Percentiles rank a stretch among this genome's conserved stretches.
Conservation (phyloP, 2,797 vertebrate species). For the Menidia menidia region DNA sequence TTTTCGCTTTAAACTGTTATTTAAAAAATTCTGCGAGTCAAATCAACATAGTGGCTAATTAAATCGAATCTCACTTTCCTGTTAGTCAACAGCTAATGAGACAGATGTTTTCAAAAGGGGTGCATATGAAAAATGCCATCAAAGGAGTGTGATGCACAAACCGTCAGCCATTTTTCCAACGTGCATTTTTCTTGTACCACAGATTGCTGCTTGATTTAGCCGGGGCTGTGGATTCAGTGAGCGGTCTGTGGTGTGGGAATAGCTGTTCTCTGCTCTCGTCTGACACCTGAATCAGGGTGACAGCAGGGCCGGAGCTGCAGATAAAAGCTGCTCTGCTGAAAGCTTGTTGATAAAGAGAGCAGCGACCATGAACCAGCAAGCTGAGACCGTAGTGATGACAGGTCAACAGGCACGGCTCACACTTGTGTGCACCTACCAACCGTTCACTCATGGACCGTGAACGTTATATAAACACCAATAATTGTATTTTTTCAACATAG, state of each 20-base stretch:
- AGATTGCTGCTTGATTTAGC: not conserved
- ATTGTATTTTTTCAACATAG: conserved; percentile 1
- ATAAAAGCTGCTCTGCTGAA: conserved; percentile 70
- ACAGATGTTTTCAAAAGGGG: not conserved
- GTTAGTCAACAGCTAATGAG: no score
- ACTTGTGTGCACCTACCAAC: conserved; percentile 30
- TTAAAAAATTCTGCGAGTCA: no score
- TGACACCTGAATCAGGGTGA: conserved; percentile 65
- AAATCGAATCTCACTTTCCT: no score
- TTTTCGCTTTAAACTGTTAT: no score
- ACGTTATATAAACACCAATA: conserved; percentile 12
- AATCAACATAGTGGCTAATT: no score
- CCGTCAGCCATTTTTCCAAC: conserved; percentile 9
- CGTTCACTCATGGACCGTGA: conserved; percentile 31
- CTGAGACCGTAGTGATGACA: conserved; percentile 68
- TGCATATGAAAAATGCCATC: not conserved
- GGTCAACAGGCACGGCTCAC: conserved; percentile 55
- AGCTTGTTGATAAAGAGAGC: conserved; percentile 71
- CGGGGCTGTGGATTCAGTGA: conserved; percentile 2
- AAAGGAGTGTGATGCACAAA: not conserved
- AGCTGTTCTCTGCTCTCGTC: conserved; percentile 37
- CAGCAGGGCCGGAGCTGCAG: conserved; percentile 53
- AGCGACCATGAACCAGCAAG: conserved; percentile 56
- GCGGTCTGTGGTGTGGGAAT: conserved; percentile 26
- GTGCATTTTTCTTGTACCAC: not conserved